Base-by-base conservation (phyloP, 2,797 vertebrate species). In the Nannoperca obscura region DNA sequence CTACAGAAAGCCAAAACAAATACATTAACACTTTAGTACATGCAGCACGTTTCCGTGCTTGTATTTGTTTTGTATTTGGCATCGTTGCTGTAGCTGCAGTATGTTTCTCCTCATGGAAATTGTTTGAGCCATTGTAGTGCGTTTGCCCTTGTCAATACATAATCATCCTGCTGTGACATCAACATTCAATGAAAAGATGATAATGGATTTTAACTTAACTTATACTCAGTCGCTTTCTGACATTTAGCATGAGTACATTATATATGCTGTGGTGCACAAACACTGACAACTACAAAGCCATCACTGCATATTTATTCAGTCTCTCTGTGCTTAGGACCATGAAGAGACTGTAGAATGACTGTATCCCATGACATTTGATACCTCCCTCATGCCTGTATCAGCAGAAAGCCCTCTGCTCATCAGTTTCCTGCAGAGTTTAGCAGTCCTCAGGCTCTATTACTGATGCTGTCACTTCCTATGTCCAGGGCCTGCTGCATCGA, bases 371-470 rank as follows among this genome's bases (percentile, higher is more conserved):
- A 84, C 76, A 89, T 72, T 76, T 77, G 80, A 90, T 84, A 77
- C 52, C 58, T 57, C 59, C 49, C 11, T 63, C 55, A 78, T 72
- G 34, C 40, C 76, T 59, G 70, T 71, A 80, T 89, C 86, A 92
- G 89, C 89, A 87, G 66, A 90, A 87, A 89, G 54, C 44, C 32
- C 54, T 52, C 82, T 76, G 52, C 70, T 89, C 87, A 80, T 89
- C 67, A 69, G 64, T 84, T 88, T 87, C 77, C 81, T 84, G 78
- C 85, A 77, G 66, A 85, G 76, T 84, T 90, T 78, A 77, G 54
- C 80, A 64, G 38, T 86, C 71, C 76, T 83, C 62, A 1, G 65
- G 64, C 87, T 89, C 61, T 32, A 63, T 85, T 76, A 87, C 79
- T 60, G 65, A 72, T 55, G 57, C 80, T 82, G 86, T 86, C 86